Evolutionary conservation across 1,140 invertebrate species (phyloP).

Genomic region (Heterodera carotae): DNA sequence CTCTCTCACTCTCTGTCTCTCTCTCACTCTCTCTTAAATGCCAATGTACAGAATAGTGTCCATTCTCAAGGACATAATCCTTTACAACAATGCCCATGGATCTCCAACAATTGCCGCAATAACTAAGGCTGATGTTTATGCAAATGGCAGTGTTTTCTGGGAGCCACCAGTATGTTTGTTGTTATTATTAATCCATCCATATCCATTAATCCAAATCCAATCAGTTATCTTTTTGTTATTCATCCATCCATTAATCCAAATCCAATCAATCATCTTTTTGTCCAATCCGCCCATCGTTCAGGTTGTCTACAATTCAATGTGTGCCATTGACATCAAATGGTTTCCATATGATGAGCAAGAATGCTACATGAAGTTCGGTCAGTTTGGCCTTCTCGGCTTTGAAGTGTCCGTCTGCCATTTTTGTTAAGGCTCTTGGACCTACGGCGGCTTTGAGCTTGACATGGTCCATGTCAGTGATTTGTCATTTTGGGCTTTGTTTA

Average conservation of each 20-base stretch:
- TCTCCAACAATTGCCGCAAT: conserved; percentile 49
- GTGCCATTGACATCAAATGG: conserved; percentile 62
- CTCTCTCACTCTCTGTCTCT: too few species aligned
- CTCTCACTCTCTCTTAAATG: too few species aligned
- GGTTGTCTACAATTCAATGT: conserved; percentile 61
- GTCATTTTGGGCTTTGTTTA: conserved; percentile 8
- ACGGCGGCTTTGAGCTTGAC: conserved; percentile 87
- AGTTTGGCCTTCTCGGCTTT: not conserved
- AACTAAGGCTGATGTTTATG: conserved; percentile 50
- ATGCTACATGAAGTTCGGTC: conserved; percentile 61
- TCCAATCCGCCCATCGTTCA: not conserved
- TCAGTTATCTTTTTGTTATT: too few species aligned
- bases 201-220: too few species aligned
- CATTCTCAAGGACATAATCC: conserved; percentile 76
- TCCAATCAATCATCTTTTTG: not conserved
- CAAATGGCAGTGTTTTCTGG: conserved; percentile 53
- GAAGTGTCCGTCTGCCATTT: conserved; percentile 60
- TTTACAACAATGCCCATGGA: conserved; percentile 75
- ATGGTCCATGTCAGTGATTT: conserved; percentile 66
- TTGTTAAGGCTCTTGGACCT: conserved; percentile 84
- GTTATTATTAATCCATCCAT: too few species aligned
- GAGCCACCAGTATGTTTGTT: conserved; percentile 41
- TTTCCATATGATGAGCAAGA: conserved; percentile 58
- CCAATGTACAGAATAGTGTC: too few species aligned
- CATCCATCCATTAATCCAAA: too few species aligned